Evolutionary conservation across 2,888 invertebrate species (phyloP), one percentile per base, ranked within the genome.

Genomic region (Scaptomyza caliginosa): DNA sequence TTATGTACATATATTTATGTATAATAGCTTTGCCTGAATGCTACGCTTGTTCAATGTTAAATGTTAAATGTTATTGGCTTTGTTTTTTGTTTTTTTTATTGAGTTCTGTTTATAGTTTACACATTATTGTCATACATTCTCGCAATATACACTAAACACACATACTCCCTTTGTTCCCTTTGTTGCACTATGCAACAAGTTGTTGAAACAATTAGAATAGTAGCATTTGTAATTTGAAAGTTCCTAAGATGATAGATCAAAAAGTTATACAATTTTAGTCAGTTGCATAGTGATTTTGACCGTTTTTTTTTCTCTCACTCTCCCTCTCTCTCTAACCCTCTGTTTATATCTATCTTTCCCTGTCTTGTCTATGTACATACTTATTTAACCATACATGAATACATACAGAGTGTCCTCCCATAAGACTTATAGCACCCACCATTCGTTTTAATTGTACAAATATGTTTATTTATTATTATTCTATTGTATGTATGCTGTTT

Each of bases 11-110:
- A 28, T 28, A 11, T 28, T 39, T 39, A 55, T 30, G 19, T 24
- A 48, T 59, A 51, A 48, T 60, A 50, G 68, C 54, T 65, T 65
- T 59, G 39, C 19, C 40, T 69, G 60, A 63, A 64, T 73, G 72
- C 62, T 72, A 65, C 63, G 65, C 70, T 58, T 67, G 16, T 50
- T 63, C 17, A 26, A 60, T 75, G 42, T 60, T 54, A 36, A n/a
- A n/a, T n/a, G n/a, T 24, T 8, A 13, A 40, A 54, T 71, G 64
- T 59, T 46, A 65, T 69, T 52, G 49, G 54, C 45, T 51, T 30
- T 43, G 13, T 11, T 32, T 32, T 13, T 32, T 32, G 13, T 5
- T 30, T 3, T 24, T 28, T 28, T 28, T 58, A n/a, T 21, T 16
- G 16, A 23, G 51, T 50, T 51, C 16, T 17, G 24, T 65, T 62